Base-by-base conservation (phyloP, 2,113 vertebrate species). In the Spheniscus mendiculus region DNA sequence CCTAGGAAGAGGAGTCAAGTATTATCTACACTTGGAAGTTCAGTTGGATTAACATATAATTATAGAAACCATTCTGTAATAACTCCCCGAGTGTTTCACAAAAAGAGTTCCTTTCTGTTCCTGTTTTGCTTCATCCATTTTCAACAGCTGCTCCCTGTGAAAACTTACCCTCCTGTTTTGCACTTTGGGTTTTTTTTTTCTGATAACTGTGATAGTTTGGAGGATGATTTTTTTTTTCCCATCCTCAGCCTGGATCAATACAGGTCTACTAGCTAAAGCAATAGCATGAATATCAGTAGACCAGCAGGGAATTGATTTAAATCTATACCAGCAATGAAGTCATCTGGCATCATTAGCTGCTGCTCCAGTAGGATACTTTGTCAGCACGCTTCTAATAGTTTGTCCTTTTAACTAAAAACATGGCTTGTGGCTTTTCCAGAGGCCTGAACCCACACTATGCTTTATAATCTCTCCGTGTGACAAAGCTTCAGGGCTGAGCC, bases 211-310 rank as follows among this genome's bases (percentile, higher is more conserved):
- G 9, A n/a, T 36, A 49, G 32, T 61, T 89, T 32, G 19, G 66
- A 72, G 29, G 36, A 63, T 30, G 2, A n/a, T 25, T 38, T 65
- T 34, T 61, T 87, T 20, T 30, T 5, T 6, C 42, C 42, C 32
- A 44, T 23, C 13, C 13, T 73, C 47, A 72, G 26, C 10, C 44
- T 83, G 69, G 52, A 89, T 87, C 87, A 69, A 87, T 84, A 79
- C 21, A 91, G 19, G 27, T 74, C 55, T 45, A 47, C 34, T 52
- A 76, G 49, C 58, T 76, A 85, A 94, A 95, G 82, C n/a, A 88
- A 76, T 45, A 69, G 40, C 21, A 93, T 69, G 85, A 95, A 61
- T 89, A 96, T 36, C 87, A 96, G 90, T 49, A 87, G 79, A 87
- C 34, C 61, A 93, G 70, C n/a, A 89, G 69, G 69, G 91, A 89